These are phyloP conservation scores for Callithrix jacchus DNA, from an alignment of 2,113 vertebrate species.

Conservation along the genomic window DNA sequence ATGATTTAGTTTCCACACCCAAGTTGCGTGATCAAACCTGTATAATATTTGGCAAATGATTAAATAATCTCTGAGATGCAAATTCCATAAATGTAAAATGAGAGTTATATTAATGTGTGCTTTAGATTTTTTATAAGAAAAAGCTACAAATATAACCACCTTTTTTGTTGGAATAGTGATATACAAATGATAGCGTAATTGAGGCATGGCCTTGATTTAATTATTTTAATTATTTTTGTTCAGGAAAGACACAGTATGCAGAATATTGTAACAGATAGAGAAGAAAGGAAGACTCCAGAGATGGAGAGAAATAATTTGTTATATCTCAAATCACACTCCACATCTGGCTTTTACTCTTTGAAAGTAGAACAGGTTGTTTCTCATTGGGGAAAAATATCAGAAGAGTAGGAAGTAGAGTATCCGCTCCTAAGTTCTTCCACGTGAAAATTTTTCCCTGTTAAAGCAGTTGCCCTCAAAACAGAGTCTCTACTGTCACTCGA, in stretches of 20 bases:
- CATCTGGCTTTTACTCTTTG: background rate
- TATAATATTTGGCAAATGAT: background rate
- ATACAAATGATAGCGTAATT: background rate
- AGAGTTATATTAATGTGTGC: background rate
- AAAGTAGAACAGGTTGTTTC: background rate
- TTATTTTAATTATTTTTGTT: background rate
- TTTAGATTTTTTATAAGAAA: background rate
- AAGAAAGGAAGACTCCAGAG: background rate
- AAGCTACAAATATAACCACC: background rate
- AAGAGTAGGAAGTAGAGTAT: background rate
- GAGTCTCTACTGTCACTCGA: background rate
- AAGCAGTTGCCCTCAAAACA: background rate
- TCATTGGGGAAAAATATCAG: background rate
- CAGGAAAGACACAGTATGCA: background rate
- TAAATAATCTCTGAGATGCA: background rate
- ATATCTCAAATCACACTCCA: background rate
- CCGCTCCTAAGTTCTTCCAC: background rate
- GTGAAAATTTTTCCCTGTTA: background rate
- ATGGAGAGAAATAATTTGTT: background rate
- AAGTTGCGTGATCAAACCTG: background rate
- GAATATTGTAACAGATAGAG: background rate
- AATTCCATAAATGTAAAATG: background rate
- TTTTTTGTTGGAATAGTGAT: background rate
- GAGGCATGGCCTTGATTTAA: background rate
- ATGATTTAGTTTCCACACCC: background rate